These are phyloP conservation scores for Myotis yumanensis DNA, from an alignment of 2,113 vertebrate genomes.

Conservation along the genomic window DNA sequence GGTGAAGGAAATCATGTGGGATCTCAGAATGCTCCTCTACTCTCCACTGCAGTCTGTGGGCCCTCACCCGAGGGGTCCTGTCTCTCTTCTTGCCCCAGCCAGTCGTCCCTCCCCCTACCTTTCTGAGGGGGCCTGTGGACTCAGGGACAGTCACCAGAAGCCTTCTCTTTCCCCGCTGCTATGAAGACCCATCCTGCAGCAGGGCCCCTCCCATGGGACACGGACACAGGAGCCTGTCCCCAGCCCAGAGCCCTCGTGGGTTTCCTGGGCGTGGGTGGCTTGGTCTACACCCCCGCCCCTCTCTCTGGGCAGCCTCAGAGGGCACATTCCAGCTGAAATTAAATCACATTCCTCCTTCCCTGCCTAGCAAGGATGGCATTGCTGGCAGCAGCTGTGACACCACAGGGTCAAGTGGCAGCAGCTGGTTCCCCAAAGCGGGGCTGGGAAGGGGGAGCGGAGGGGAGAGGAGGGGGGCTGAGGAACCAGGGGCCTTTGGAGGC, in stretches of 20 bases:
- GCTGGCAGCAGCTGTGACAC: conserved; percentile 61
- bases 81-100: neutral
- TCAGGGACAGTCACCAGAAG: neutral
- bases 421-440: conserved; percentile 46
- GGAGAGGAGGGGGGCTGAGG: neutral
- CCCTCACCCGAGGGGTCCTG: neutral
- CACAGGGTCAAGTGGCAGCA: conserved; percentile 55
- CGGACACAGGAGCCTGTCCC: neutral
- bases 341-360: conserved; percentile 70
- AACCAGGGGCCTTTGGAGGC: neutral
- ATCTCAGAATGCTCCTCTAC: neutral
- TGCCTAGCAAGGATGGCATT: neutral
- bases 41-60: accelerated
- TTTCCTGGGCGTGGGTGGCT: neutral
- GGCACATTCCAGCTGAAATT: conserved; percentile 70
- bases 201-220: neutral
- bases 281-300: neutral
- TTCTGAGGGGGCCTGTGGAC: neutral
- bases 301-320: neutral
- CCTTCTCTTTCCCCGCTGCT: neutral
- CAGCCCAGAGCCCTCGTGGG: neutral
- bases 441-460: neutral
- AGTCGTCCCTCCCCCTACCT: neutral
- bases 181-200: neutral
- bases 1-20: neutral